These are phyloP conservation scores for Thereva nobilitata DNA, from an alignment of 2,888 invertebrate genomes.

Conservation along the genomic window DNA sequence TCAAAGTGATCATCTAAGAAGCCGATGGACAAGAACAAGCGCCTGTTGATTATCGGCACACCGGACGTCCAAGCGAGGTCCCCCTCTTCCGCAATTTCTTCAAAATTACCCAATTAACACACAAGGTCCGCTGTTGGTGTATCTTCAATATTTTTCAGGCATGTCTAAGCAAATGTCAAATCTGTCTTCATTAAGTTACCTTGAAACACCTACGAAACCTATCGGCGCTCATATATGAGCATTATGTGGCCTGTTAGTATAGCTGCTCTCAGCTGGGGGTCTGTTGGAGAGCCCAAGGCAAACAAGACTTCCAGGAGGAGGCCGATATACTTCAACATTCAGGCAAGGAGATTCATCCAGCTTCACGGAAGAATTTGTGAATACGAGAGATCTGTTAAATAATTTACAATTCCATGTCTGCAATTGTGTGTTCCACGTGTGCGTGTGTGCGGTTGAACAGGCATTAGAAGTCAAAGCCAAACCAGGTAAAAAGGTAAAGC, in stretches of 20 bases:
- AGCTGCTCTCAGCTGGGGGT: constrained; percentile 19
- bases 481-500: constrained; percentile 1
- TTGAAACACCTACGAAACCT: constrained; percentile 24
- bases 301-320: constrained; percentile 9
- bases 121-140: constrained; percentile 1
- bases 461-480: constrained; percentile 10
- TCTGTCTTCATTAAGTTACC: constrained; percentile 29
- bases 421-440: neutral
- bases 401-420: neutral
- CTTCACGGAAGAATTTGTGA: constrained; percentile 24
- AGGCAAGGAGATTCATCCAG: neutral
- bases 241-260: constrained; percentile 21
- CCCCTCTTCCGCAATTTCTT: neutral
- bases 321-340: constrained; percentile 3
- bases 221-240: constrained; percentile 3
- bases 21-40: too few relatives aligned
- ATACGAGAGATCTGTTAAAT: constrained; percentile 25
- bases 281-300: constrained; percentile 12
- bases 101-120: constrained; percentile 15
- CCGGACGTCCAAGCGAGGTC: neutral
- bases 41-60: too few relatives aligned
- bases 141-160: constrained; percentile 12
- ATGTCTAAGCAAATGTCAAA: constrained; percentile 29
- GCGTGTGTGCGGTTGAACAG: neutral
- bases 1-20: too few relatives aligned